A percentile compares a stretch with the other conserved stretches of the same genome.
These are phyloP conservation scores for Muricea muricata DNA, from an alignment of 92 coral and sea anemone genomes.

Conservation along the genomic window DNA sequence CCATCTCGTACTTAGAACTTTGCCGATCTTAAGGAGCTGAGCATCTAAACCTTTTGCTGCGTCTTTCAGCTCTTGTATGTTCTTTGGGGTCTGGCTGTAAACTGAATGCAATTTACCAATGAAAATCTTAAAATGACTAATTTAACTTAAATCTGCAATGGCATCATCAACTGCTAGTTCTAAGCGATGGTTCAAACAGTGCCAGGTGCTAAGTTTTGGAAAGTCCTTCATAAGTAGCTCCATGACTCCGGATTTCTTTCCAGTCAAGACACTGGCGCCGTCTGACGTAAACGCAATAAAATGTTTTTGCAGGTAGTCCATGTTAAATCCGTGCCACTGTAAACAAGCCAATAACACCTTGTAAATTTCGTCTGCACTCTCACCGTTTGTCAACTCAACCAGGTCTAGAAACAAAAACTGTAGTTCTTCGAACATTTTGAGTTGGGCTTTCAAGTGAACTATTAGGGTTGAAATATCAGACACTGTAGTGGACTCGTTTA, in stretches of 20 bases:
- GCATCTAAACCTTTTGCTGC: too few relatives aligned
- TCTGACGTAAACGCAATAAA: constrained; percentile 1
- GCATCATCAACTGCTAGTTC: constrained; percentile 8
- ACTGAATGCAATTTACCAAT: too few relatives aligned
- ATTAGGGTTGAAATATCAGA: constrained; percentile 6
- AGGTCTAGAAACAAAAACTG: constrained; percentile 5
- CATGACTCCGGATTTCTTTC: neutral
- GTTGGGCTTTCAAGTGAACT: neutral
- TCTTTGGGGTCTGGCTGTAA: too few relatives aligned
- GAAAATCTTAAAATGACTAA: neutral
- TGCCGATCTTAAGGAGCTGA: too few relatives aligned
- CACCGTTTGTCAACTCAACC: constrained; percentile 12
- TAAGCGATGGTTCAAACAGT: too few relatives aligned
- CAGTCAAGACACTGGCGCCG: constrained; percentile 11
- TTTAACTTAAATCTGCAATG: neutral
- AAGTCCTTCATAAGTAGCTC: constrained; percentile 1
- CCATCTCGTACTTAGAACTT: constrained; percentile 12
- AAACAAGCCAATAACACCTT: neutral
- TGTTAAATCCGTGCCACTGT: neutral
- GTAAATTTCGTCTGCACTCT: constrained; percentile 1
- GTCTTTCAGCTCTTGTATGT: too few relatives aligned
- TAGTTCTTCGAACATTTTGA: neutral
- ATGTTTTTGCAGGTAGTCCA: neutral
- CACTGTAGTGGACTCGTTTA: neutral
- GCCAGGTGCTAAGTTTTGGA: constrained; percentile 1